phyloP scores from a whole-genome alignment of 1,140 invertebrate species.

The Ceratosolen fusciceps region DNA sequence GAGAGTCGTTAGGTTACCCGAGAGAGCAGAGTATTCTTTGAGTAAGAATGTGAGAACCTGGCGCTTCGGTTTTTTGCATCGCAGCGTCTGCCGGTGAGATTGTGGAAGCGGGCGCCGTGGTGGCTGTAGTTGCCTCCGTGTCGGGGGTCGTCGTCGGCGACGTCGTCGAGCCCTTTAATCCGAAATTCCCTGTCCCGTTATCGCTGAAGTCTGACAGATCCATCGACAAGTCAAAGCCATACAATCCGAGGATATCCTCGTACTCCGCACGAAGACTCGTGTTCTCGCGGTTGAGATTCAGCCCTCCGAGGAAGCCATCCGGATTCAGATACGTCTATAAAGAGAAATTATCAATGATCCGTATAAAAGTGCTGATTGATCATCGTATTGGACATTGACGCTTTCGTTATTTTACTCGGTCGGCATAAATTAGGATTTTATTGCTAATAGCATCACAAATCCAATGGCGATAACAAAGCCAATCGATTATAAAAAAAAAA shows the following conservation, averaged over 20 bases:
- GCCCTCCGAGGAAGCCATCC: slow-evolving; percentile 83
- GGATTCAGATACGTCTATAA: slow-evolving; percentile 86
- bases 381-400: no score
- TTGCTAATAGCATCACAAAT: no score
- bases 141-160: slow-evolving; percentile 41
- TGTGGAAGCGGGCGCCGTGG: neutral
- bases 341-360: no score
- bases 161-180: slow-evolving; percentile 38
- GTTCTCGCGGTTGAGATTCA: slow-evolving; percentile 83
- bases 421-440: no score
- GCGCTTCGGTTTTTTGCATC: neutral
- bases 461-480: no score
- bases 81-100: slow-evolving; percentile 30
- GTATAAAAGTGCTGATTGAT: no score
- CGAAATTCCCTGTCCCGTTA: slow-evolving; percentile 36
- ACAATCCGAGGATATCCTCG: slow-evolving; percentile 80
- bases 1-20: no score
- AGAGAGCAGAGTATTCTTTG: no score
- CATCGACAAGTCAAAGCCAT: slow-evolving; percentile 78
- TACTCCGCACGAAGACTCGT: slow-evolving; percentile 80
- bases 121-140: neutral
- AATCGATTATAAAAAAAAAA: no score
- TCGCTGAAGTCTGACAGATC: slow-evolving; percentile 50
- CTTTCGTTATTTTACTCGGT: no score
- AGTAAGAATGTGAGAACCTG: no score